Base-by-base conservation (phyloP, 1,140 invertebrate genomes). In the Drosophila kohkoa region DNA sequence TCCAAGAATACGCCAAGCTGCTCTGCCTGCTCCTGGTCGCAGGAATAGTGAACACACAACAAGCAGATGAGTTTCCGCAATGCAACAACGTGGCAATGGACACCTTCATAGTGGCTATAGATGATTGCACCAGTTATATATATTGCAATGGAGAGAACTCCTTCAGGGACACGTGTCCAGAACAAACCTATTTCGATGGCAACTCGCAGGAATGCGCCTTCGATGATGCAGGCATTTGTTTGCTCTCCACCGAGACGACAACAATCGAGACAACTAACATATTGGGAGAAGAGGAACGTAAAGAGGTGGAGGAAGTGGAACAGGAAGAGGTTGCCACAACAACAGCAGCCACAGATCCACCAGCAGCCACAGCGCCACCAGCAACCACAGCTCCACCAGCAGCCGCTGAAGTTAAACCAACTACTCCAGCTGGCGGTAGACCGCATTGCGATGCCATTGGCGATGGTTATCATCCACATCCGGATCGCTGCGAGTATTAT, bases 401-500 rank as follows among this genome's bases (percentile, higher is more conserved):
- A 15, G 46, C 41, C n/a, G 20, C 58, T 2, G 28, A 52, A 45
- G 15, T 48, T 15, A 2, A 13, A 7, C 30, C 63, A 3, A 0
- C 54, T 7, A 1, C 25, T 35, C 46, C 60, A 25, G 10, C 5
- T 5, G 43, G 8, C 0, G 43, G n/a, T 13, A 71, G 81, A n/a
- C 90, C 90, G 4, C 77, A 88, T 2, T 91, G 90, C 38, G 67
- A 80, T 10, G 6, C 52, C 11, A 3, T 16, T 1, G 60, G 51
- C 3, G 73, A 88, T 63, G 63, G 75, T 5, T 87, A 70, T 15
- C 67, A 88, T 65, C 71, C 90, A 0, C 87, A 91, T 71, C 70
- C 67, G 6, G 35, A 79, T 13, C 86, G 83, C 11, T 91, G 90
- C 57, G 90, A 91, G 41, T 91, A 91, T 51, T 91, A 77, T 48